Evolutionary conservation across 1,140 invertebrate species (phyloP), one percentile per base, ranked within the genome.

Genomic region (Leptopilina boulardi): DNA sequence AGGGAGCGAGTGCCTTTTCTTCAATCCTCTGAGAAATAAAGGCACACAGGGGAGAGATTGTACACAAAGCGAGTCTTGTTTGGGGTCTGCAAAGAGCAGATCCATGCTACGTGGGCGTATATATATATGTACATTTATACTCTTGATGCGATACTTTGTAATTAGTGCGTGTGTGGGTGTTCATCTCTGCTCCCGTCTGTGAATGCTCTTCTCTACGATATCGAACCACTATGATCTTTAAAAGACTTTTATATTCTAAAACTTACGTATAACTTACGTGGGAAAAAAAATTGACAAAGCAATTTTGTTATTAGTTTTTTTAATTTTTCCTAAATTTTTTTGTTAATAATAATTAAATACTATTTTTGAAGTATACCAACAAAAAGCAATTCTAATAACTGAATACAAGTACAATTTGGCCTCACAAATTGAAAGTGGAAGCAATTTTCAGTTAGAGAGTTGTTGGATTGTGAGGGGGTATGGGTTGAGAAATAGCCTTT

Each of bases 1-100:
- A 77, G 77, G 80, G 75, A 82, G 80, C 85, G 84, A 84, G 78
- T 83, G 86, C 82, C 86, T 86, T 87, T 86, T 86, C 86, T 87
- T 83, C 83, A 34, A 80, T 82, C 79, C 81, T 70, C 84, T 76
- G 79, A 77, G 81, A 85, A 85, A 85, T 85, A 81, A 83, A 82
- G 81, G 77, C 77, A 80, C n/a, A n/a, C n/a, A 34, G 80, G 74
- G 79, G 82, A 82, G 78, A 79, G 77, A 84, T 79, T 70, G 82
- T 72, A 77, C 76, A 87, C 84, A 87, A 87, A 86, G 85, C 80
- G 75, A 74, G 76, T 83, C 84, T 83, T 87, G 85, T 85, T 83
- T 82, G 80, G 81, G 79, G 73, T 82, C 80, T 59, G 80, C 71
- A 80, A 85, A 84, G 84, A 83, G 82, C 84, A 78, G 80, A 81